phyloP scores from a whole-genome alignment of 2,888 invertebrate genomes.

The Clistopyga incitator region DNA sequence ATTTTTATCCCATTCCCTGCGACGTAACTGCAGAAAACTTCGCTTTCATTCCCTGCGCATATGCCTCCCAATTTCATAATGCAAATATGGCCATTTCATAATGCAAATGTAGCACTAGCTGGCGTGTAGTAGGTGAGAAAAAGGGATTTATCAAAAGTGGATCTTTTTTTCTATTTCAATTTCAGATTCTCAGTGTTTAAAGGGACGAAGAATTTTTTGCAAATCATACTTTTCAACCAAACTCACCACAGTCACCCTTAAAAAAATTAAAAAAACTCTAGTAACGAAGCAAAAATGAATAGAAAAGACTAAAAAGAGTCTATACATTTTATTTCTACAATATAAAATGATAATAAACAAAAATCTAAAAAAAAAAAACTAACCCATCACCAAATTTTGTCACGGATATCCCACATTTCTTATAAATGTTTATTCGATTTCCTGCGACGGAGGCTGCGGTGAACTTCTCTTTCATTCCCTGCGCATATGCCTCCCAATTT shows the following conservation, averaged over 20 bases:
- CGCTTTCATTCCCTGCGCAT: neutral
- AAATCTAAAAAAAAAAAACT: too few species aligned
- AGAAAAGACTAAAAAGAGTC: neutral
- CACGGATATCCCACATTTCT: neutral
- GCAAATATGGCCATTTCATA: neutral
- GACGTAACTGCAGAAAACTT: neutral
- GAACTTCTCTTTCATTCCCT: slow-evolving; percentile 7
- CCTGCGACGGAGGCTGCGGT: neutral
- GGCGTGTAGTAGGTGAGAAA: slow-evolving; percentile 1
- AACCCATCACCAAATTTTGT: neutral
- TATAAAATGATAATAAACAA: too few species aligned
- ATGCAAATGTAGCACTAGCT: too few species aligned
- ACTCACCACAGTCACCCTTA: too few species aligned
- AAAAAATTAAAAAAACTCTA: too few species aligned
- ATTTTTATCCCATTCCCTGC: neutral
- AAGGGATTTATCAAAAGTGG: too few species aligned
- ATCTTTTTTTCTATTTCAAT: too few species aligned
- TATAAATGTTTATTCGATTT: neutral
- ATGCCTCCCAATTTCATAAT: neutral
- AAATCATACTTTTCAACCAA: too few species aligned
- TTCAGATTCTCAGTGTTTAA: too few species aligned
- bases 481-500: neutral
- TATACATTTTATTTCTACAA: too few species aligned
- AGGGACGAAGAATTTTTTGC: too few species aligned
- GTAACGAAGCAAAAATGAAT: too few species aligned